Evolutionary conservation across 2,113 vertebrate genomes (phyloP), one percentile per base, ranked within the genome.

Genomic region (Diadophis punctatus): DNA sequence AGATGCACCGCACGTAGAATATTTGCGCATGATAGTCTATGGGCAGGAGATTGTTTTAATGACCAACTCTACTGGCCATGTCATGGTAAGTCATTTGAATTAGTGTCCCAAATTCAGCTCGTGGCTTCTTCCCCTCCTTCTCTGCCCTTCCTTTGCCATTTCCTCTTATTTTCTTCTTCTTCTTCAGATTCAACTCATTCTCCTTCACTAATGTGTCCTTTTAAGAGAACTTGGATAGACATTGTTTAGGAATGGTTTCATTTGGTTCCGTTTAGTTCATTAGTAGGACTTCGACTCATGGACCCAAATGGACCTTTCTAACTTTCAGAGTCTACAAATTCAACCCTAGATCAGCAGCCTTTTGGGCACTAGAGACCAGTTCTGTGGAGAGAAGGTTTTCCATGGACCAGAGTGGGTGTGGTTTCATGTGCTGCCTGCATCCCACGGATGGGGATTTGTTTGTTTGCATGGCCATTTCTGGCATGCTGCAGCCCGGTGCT

Each of bases 11-110:
- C 97, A 95, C 96, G 97, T 95, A 39, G 91, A 92, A 51, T 88
- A 94, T 20, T 94, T 97, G 0, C 95, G 90, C 87, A 93, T 97
- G 22, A 87, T 91, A 86, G 96, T 95, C 25, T 94, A 96, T 0
- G 91, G 95, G 48, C 60, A 96, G 86, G 96, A 94, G 0, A 91
- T 97, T 52, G 94, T 96, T 56, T 85, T 97, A 43, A 93, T 95
- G 0, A 95, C 95, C 56, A 96, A 94, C n/a, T 92, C 48, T 1
- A 51, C 0, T 43, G 93, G 94, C 68, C 58, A 95, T 0, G 95
- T 96, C 0, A 96, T 95, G 96, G 97, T 97, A 49, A 94, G 96
- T 74, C 48, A 27, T 43, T 25, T 7, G 52, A 18, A 20, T 3
- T 46, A 39, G 2, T 0, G 5, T 34, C 51, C 3, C 0, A 20